A percentile compares a stretch with the other conserved stretches of the same genome.
phyloP scores from a whole-genome alignment of 2,888 invertebrate genomes.

The Acrobasis suavella region DNA sequence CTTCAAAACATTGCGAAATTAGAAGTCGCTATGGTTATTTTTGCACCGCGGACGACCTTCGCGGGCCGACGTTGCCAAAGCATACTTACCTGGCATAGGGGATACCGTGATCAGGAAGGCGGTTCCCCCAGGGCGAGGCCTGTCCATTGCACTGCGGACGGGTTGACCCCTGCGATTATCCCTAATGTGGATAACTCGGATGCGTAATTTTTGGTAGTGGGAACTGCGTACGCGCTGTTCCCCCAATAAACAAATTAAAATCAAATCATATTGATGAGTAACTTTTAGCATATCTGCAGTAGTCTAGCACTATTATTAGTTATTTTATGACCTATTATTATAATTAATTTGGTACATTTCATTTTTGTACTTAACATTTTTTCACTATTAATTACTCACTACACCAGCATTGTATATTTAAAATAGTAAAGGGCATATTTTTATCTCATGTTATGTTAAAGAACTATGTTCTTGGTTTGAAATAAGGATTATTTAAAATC shows the following conservation, averaged over 20 bases:
- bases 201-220: conserved; percentile 22
- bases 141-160: conserved; percentile 20
- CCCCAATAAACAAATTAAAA: not conserved
- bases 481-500: no score
- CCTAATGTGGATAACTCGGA: conserved; percentile 22
- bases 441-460: no score
- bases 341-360: no score
- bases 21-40: conserved; percentile 1
- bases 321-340: no score
- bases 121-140: conserved; percentile 23
- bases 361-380: no score
- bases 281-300: no score
- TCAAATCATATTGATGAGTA: no score
- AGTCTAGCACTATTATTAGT: no score
- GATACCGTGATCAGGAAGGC: conserved; percentile 22
- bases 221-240: conserved; percentile 21
- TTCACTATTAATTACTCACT: no score
- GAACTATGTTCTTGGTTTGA: no score
- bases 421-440: no score
- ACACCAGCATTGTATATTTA: no score
- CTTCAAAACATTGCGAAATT: not conserved
- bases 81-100: conserved; percentile 16
- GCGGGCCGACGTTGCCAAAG: not conserved
- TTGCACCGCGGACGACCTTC: conserved; percentile 1
- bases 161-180: conserved; percentile 22